Evolutionary conservation across 2,888 invertebrate genomes (phyloP).

Genomic region (Octonoba sinensis): DNA sequence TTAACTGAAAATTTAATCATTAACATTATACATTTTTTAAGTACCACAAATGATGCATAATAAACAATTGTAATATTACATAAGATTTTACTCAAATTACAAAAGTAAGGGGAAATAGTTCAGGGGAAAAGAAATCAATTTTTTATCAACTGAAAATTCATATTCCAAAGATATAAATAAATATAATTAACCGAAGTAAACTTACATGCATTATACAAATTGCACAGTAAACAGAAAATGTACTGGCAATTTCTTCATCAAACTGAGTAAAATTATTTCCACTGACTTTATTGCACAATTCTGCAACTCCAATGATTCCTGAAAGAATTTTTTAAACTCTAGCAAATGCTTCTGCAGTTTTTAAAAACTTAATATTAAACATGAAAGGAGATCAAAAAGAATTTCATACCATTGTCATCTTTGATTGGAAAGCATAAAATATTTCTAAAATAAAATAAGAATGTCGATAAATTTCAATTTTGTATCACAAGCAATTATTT

Average conservation of each 20-base stretch:
- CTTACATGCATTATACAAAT: slow-evolving; percentile 80
- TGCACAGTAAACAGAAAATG: slow-evolving; percentile 85
- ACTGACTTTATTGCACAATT: slow-evolving; percentile 81
- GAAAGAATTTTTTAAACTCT: neutral
- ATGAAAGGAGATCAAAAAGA: neutral
- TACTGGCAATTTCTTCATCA: slow-evolving; percentile 83
- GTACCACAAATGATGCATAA: neutral
- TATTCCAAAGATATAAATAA: neutral
- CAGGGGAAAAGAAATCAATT: neutral
- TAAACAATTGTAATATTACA: neutral
- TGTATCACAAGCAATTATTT: neutral
- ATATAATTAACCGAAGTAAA: neutral
- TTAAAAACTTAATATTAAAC: neutral
- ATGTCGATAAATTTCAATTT: neutral
- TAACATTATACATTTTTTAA: neutral
- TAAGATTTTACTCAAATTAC: neutral
- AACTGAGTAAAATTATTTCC: slow-evolving; percentile 80
- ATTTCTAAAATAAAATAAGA: slow-evolving; percentile 74
- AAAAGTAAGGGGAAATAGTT: neutral
- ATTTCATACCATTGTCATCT: slow-evolving; percentile 75
- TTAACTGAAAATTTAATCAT: neutral
- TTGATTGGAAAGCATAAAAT: slow-evolving; percentile 88
- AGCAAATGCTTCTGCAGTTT: neutral
- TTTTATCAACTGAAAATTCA: neutral
- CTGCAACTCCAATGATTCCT: slow-evolving; percentile 78